Conservation (phyloP, 2,888 invertebrate genomes). For the Chironomus riparius region DNA sequence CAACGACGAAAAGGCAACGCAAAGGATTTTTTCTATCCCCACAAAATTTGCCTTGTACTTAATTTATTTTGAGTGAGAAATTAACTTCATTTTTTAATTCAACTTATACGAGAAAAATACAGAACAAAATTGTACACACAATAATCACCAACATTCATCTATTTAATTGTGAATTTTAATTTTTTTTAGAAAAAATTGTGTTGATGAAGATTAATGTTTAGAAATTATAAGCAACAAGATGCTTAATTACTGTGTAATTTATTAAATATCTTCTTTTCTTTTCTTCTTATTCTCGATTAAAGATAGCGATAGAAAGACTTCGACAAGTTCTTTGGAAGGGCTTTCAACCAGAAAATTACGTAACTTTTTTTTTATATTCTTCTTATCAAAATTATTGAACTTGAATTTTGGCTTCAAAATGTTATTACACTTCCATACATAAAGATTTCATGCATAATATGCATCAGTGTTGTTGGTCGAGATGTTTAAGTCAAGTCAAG, state of each 20-base stretch:
- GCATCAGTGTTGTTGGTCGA: too few relatives aligned
- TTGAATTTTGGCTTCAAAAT: too few relatives aligned
- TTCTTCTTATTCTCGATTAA: background rate
- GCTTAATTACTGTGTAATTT: background rate
- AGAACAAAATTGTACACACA: too few relatives aligned
- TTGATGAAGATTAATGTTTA: slow-evolving; percentile 4
- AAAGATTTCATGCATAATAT: too few relatives aligned
- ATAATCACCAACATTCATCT: background rate
- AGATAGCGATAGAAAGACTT: background rate
- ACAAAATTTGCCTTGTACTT: too few relatives aligned
- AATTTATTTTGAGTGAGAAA: too few relatives aligned
- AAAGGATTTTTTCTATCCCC: too few relatives aligned
- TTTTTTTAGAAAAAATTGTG: background rate
- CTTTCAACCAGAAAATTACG: background rate
- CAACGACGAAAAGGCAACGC: too few relatives aligned
- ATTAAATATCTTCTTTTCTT: background rate
- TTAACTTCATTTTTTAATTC: too few relatives aligned
- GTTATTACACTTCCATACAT: too few relatives aligned
- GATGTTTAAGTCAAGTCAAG: too few relatives aligned
- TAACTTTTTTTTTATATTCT: background rate
- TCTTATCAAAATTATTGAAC: background rate
- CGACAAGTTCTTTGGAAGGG: background rate
- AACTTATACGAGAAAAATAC: background rate
- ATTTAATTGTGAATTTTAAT: background rate
- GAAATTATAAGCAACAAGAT: background rate